Conservation (phyloP, 30 jellyfish, hydroid and myxozoan genomes). For the Aurelia coerulea region DNA sequence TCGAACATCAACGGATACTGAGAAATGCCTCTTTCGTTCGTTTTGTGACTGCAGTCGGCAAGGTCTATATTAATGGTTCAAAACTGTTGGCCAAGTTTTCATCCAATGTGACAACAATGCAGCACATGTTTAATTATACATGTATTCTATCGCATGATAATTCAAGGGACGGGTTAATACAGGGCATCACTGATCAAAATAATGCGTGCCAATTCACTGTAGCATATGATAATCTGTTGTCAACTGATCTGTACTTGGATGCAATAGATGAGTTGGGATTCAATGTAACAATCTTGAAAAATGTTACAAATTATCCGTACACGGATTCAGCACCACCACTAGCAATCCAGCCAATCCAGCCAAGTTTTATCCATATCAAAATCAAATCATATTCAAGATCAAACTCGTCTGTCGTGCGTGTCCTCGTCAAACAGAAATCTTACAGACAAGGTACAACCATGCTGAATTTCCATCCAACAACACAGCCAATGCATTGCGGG, state of each 20-base stretch:
- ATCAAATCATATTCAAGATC: background rate
- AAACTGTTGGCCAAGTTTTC: background rate
- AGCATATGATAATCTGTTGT: slow-evolving; percentile 1
- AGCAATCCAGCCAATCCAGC: slow-evolving; percentile 43
- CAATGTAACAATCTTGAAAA: slow-evolving; percentile 14
- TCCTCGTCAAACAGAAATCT: slow-evolving; percentile 51
- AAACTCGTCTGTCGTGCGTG: background rate
- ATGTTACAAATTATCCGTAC: background rate
- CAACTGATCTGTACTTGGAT: slow-evolving; percentile 24
- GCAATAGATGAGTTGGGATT: slow-evolving; percentile 29
- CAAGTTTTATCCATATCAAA: slow-evolving; percentile 8
- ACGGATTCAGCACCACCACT: slow-evolving; percentile 34
- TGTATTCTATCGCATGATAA: background rate
- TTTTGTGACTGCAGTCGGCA: slow-evolving; percentile 8
- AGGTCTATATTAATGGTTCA: background rate
- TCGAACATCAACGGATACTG: background rate
- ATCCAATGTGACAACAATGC: background rate
- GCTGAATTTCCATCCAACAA: slow-evolving; percentile 20
- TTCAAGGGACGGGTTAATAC: background rate
- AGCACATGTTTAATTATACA: background rate
- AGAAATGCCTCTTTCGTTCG: slow-evolving; percentile 11
- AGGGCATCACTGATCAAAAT: background rate
- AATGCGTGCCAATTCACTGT: slow-evolving; percentile 8
- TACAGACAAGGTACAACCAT: slow-evolving; percentile 27
- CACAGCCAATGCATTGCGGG: slow-evolving; percentile 48